Evolutionary conservation across 2,797 vertebrate species (phyloP), one percentile per base, ranked within the genome.

Genomic region (Hydrocynus forskahlii): DNA sequence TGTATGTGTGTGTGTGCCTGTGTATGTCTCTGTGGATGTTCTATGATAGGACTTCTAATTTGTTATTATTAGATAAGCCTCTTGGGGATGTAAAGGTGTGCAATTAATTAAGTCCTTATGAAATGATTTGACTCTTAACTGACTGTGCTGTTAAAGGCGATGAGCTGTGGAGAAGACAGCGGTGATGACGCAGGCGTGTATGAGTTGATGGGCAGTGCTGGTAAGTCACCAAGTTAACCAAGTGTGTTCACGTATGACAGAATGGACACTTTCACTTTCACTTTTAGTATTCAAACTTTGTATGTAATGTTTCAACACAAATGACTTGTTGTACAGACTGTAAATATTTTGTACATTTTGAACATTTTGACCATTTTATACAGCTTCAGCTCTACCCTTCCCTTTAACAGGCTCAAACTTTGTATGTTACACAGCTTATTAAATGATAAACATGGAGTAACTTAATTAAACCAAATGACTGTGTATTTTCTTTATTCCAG

Each of bases 181-280:
- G 83, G 81, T 48, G 83, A 73, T 0, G 91, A 92, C 23, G 68
- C 76, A 64, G 69, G 87, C 2, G 88, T 93, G 76, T 92, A 93
- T 4, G 91, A 93, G 85, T 81, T 89, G 79, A 94, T 93, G 93
- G 50, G 85, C 84, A 78, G 89, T 10, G 66, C 92, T 87, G 91
- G 92, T 93, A 89, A 91, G 90, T 89, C 14, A 29, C 9, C 57
- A 75, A 29, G 10, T 48, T 50, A 50, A n/a, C n/a, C n/a, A n/a
- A n/a, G n/a, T n/a, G n/a, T n/a, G n/a, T n/a, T n/a, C n/a, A n/a
- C n/a, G n/a, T n/a, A n/a, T n/a, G n/a, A n/a, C n/a, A n/a, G n/a
- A n/a, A n/a, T n/a, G n/a, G n/a, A n/a, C n/a, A n/a, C n/a, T n/a
- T n/a, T n/a, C n/a, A n/a, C n/a, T n/a, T n/a, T n/a, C n/a, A n/a